A percentile compares a stretch with the other conserved stretches of the same genome.
Conservation (phyloP, 1,140 invertebrate genomes). For the Leptinotarsa lineolata region DNA sequence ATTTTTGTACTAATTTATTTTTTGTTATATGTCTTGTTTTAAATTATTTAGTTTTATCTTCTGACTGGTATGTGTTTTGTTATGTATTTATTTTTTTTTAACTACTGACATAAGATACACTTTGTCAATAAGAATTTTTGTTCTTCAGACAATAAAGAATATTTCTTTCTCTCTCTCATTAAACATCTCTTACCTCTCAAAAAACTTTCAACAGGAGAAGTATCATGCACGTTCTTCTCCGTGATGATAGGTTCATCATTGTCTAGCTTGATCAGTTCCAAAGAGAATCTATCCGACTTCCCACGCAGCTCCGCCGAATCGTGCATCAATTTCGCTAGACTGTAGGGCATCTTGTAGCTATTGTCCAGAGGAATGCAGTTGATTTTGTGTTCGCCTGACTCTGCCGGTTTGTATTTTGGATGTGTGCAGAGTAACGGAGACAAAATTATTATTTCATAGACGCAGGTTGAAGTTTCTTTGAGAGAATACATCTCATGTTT, state of each 20-base stretch:
- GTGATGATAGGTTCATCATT: conserved; percentile 51
- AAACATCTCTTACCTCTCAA: conserved; percentile 63
- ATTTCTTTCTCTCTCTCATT: too few species aligned
- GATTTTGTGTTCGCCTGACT: conserved; percentile 79
- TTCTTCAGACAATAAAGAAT: too few species aligned
- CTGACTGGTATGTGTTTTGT: too few species aligned
- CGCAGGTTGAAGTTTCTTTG: conserved; percentile 91
- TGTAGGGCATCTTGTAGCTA: conserved; percentile 74
- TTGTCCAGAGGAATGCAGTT: conserved; percentile 75
- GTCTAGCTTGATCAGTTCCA: conserved; percentile 65
- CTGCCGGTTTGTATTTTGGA: conserved; percentile 85
- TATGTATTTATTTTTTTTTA: too few species aligned
- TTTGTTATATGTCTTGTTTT: too few species aligned
- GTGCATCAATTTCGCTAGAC: conserved; percentile 71
- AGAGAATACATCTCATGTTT: conserved; percentile 91
- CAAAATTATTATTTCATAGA: conserved; percentile 89
- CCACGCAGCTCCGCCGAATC: conserved; percentile 72
- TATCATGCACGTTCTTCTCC: conserved; percentile 58
- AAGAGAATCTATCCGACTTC: conserved; percentile 65
- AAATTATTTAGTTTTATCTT: too few species aligned
- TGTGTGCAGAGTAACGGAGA: conserved; percentile 85
- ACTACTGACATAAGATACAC: too few species aligned
- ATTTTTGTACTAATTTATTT: too few species aligned
- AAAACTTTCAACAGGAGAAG: conserved; percentile 73
- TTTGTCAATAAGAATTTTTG: too few species aligned